Conservation (phyloP, 64 coral and sea anemone genomes). For the Catalaphyllia jardinei region DNA sequence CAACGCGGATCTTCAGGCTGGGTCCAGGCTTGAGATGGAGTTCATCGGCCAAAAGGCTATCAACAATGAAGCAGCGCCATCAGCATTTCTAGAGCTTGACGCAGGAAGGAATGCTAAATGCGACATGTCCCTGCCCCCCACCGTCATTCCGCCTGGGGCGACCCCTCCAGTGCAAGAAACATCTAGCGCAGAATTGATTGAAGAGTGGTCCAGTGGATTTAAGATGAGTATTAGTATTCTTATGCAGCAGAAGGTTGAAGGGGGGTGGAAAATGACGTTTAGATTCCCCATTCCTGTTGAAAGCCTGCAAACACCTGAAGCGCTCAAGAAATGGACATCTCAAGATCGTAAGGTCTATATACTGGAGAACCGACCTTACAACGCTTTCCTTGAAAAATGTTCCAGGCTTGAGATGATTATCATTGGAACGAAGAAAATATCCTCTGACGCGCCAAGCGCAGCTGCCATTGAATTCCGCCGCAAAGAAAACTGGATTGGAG, state of each 20-base stretch:
- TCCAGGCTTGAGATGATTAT: slow-evolving; percentile 15
- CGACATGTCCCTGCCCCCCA: background rate
- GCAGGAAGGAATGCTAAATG: slow-evolving; percentile 9
- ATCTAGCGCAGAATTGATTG: slow-evolving; percentile 3
- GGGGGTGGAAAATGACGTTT: slow-evolving; percentile 53
- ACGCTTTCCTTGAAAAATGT: background rate
- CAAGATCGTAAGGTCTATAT: slow-evolving; percentile 1
- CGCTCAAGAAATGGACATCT: background rate
- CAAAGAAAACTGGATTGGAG: slow-evolving; percentile 15
- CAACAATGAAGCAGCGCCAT: slow-evolving; percentile 10
- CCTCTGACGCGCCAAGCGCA: slow-evolving; percentile 1
- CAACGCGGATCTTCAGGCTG: slow-evolving; percentile 47
- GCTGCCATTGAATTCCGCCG: background rate
- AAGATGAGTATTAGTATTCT: slow-evolving; percentile 13
- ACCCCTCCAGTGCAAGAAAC: background rate
- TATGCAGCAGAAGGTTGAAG: slow-evolving; percentile 23
- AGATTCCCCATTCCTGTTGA: slow-evolving; percentile 44
- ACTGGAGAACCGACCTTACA: background rate
- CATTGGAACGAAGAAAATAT: background rate
- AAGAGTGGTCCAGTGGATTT: slow-evolving; percentile 23
- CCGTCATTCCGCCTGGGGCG: background rate
- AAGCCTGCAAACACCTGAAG: slow-evolving; percentile 15
- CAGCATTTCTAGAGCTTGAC: slow-evolving; percentile 14
- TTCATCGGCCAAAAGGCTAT: slow-evolving; percentile 32
- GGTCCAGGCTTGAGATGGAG: slow-evolving; percentile 11